Evolutionary conservation across 1,140 invertebrate species (phyloP).

Genomic region (Oreohelix idahoensis): DNA sequence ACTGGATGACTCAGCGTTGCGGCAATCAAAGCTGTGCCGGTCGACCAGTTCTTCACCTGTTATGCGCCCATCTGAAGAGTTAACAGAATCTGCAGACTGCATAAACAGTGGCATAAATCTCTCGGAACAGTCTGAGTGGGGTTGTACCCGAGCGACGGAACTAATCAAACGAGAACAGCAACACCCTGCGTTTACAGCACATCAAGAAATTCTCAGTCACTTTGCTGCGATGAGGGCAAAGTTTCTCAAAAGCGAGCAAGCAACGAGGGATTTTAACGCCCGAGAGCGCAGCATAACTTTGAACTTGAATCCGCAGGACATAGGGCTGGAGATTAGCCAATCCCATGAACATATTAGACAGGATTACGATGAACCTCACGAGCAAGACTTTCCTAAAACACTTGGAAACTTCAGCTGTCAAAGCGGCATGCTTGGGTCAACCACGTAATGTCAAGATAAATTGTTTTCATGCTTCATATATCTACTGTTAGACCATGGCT

Average conservation of each 20-base stretch:
- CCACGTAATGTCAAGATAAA: too few species aligned
- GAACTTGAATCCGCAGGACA: not conserved
- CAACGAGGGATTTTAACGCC: not conserved
- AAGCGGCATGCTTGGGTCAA: too few species aligned
- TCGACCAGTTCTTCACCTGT: not conserved
- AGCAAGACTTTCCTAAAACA: too few species aligned
- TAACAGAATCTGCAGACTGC: too few species aligned
- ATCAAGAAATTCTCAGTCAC: constrained; percentile 27
- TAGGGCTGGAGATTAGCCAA: not conserved
- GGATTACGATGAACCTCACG: not conserved
- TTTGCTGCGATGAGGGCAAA: constrained; percentile 18
- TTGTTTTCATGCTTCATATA: too few species aligned
- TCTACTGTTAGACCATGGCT: too few species aligned
- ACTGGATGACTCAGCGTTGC: not conserved
- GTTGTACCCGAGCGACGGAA: not conserved
- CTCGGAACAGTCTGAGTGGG: too few species aligned
- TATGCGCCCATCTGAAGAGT: too few species aligned
- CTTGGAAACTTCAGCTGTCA: too few species aligned
- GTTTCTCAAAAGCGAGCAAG: not conserved
- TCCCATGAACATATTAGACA: constrained; percentile 2
- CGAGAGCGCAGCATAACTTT: not conserved
- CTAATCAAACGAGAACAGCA: not conserved
- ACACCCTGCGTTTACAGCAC: constrained; percentile 15
- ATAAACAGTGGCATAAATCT: too few species aligned
- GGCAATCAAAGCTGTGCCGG: not conserved